Evolutionary conservation across 30 jellyfish, hydroid and myxozoan genomes (phyloP), one percentile per base, ranked within the genome.

Genomic region (Nemopilema nomurai): DNA sequence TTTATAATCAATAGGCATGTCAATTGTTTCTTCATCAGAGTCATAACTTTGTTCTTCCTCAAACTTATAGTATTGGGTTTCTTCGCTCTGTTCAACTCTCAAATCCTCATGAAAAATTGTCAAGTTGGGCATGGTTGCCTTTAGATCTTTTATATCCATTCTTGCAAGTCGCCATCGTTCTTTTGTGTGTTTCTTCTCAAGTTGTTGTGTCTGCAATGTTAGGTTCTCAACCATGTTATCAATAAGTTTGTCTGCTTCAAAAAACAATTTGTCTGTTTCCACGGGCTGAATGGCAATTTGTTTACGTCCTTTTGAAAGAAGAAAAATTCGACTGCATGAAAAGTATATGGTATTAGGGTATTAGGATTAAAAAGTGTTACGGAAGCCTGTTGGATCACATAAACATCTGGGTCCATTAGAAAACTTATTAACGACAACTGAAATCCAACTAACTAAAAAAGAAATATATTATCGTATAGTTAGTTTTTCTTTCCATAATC

Each of bases 1-100:
- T 41, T 31, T 63, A 13, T 62, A 62, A 28, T 78, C 78, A 3
- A 78, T 78, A 20, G 88, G 88, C 88, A 78, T 78, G 53, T 78
- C 88, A 8, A 26, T 49, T 19, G 71, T 31, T 21, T 20, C n/a
- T 0, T 64, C 89, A 16, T 80, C 90, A 9, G 81, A 22, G 13
- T 74, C 84, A 69, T 21, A 25, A 32, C 52, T 53, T 21, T 3
- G 16, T 8, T 29, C 27, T 31, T 49, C 24, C 82, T 74, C 3
- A 19, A 21, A 21, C 1, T 8, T 6, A 16, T 1, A 1, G 18
- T 30, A 18, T 28, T 67, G 82, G 26, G 28, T 71, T 6, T 33
- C 27, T n/a, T 27, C 33, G n/a, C 24, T 49, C 1, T 4, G 24
- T 9, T 49, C 19, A 1, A 27, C 52, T 49, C 69, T 78, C 57